A percentile compares a stretch with the other conserved stretches of the same genome.
These are phyloP conservation scores for Acrossocheilus fasciatus DNA, from an alignment of 2,797 vertebrate genomes.

Conservation along the genomic window DNA sequence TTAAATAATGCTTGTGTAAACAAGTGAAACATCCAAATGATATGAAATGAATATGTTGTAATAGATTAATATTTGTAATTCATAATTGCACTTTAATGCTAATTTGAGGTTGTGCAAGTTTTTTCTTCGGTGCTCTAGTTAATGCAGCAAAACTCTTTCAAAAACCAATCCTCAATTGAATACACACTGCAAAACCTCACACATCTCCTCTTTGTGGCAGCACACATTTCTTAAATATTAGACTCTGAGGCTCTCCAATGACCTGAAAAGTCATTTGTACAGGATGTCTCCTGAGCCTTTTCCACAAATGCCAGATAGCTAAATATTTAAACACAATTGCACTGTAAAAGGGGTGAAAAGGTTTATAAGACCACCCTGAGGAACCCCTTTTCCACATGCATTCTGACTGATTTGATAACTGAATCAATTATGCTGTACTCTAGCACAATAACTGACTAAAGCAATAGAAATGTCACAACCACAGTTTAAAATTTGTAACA, in stretches of 20 bases:
- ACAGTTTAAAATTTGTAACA: not conserved
- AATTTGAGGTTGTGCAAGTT: not conserved
- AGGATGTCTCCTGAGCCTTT: conserved; percentile 2
- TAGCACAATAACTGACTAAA: conserved; percentile 1
- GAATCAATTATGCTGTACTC: not conserved
- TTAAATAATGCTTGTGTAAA: conserved; percentile 33
- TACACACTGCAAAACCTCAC: not conserved
- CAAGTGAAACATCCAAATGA: not conserved
- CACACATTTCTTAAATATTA: not conserved
- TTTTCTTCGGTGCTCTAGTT: not conserved
- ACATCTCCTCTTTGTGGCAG: not conserved
- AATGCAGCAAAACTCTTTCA: not conserved
- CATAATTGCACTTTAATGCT: conserved; percentile 1
- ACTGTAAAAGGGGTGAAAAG: not conserved
- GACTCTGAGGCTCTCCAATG: not conserved
- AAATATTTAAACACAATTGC: conserved; percentile 1
- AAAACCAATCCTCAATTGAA: not conserved
- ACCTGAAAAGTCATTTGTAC: conserved; percentile 1
- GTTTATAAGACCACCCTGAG: not conserved
- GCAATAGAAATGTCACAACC: not conserved
- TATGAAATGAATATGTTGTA: not conserved
- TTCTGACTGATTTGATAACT: not conserved
- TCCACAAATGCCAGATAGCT: not conserved
- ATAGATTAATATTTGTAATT: not conserved
- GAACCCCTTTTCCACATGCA: not conserved